A percentile compares a stretch with the other conserved stretches of the same genome.
Conservation (phyloP, 2,888 invertebrate genomes). For the Eretmocerus hayati region DNA sequence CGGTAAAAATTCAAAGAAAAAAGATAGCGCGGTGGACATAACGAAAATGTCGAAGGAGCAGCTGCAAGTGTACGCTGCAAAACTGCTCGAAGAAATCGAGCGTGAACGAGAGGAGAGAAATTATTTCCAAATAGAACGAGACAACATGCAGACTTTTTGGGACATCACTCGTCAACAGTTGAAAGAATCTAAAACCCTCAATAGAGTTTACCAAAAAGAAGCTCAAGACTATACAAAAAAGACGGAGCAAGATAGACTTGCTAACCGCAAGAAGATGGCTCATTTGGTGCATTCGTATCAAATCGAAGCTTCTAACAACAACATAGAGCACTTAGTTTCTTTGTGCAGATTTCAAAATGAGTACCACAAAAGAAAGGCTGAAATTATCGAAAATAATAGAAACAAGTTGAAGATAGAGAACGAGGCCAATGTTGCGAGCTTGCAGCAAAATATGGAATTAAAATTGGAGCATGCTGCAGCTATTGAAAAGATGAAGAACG, state of each 20-base stretch:
- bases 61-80: slow-evolving; percentile 78
- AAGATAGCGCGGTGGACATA: slow-evolving; percentile 89
- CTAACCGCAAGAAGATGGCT: slow-evolving; percentile 9
- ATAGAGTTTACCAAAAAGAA: slow-evolving; percentile 42
- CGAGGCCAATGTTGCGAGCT: slow-evolving; percentile 9
- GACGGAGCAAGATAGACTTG: slow-evolving; percentile 13
- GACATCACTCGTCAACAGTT: slow-evolving; percentile 87
- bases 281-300: slow-evolving; percentile 16
- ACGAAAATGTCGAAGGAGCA: slow-evolving; percentile 89
- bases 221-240: slow-evolving; percentile 12
- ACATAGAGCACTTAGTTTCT: slow-evolving; percentile 17
- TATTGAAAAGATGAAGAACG: slow-evolving; percentile 51
- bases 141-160: slow-evolving; percentile 92
- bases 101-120: slow-evolving; percentile 92
- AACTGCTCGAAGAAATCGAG: slow-evolving; percentile 85
- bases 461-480: slow-evolving; percentile 12
- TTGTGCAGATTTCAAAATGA: slow-evolving; percentile 19
- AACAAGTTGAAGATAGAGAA: slow-evolving; percentile 11
- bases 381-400: slow-evolving; percentile 9
- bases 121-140: slow-evolving; percentile 90
- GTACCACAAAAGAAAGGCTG: slow-evolving; percentile 11
- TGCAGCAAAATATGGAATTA: slow-evolving; percentile 6
- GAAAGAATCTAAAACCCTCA: slow-evolving; percentile 70
- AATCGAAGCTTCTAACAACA: slow-evolving; percentile 14
- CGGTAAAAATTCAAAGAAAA: slow-evolving; percentile 28